Evolutionary conservation across 2,888 invertebrate genomes (phyloP), one percentile per base, ranked within the genome.

Genomic region (Parelbella ahira): DNA sequence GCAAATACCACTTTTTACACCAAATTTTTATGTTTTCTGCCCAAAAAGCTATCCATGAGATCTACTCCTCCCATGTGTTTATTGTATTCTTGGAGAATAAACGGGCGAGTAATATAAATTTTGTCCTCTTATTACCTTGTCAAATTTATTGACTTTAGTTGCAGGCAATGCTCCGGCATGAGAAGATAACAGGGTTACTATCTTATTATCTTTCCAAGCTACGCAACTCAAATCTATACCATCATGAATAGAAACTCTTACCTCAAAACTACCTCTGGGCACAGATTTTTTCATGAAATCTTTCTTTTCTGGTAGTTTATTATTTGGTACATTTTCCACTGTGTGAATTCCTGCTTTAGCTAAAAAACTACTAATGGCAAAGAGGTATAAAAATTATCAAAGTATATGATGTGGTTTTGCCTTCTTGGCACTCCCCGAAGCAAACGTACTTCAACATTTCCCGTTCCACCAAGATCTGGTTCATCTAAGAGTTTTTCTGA

Each of bases 191-290:
- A 67, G 49, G 36, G 49, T 56, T 30, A 68, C 64, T 42, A 52
- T 57, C 47, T 67, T 68, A 36, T 63, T 69, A 46, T 68, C 68
- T 51, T 67, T 68, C 66, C 68, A 69, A 28, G 49, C 50, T 36
- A 50, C 53, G 50, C 53, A 53, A 44, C 48, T 51, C 45, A 62
- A 47, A 25, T 59, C 57, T 37, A 52, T 49, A 49, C 21, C 55
- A 50, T 60, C 56, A 30, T 53, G 50, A 51, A 47, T 50, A 42
- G 58, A 51, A 48, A 58, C 55, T 18, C 54, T 52, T 50, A 56
- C 58, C 37, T 55, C 54, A 49, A 56, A 56, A 23, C 45, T 50
- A 46, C 56, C 56, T 53, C 60, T 56, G 41, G 55, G 57, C 49
- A 54, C 51, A 37, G 52, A 50, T 36, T 57, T 55, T 51, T 58